These are phyloP conservation scores for Neomorphus geoffroyi DNA, from an alignment of 2,797 vertebrate genomes.

Conservation along the genomic window DNA sequence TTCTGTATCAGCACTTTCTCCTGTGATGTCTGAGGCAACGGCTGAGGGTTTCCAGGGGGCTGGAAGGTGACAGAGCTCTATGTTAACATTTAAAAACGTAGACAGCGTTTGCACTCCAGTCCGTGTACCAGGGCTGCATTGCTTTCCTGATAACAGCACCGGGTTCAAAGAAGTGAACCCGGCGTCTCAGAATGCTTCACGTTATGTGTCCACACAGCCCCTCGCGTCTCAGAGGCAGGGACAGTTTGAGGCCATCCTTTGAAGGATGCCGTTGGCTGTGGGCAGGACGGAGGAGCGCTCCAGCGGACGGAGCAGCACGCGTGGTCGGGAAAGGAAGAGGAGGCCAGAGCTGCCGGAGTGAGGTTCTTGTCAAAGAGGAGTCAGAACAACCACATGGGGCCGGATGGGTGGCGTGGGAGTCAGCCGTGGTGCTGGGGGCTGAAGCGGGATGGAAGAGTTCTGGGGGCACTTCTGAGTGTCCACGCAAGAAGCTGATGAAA, in stretches of 20 bases:
- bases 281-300: background rate
- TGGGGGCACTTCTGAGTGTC: background rate
- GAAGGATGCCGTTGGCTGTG: background rate
- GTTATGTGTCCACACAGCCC: background rate
- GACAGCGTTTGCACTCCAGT: background rate
- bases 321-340: background rate
- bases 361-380: background rate
- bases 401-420: background rate
- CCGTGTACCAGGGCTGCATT: background rate
- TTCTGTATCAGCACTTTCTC: background rate
- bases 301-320: background rate
- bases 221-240: background rate
- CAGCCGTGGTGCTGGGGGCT: background rate
- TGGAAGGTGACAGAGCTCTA: background rate
- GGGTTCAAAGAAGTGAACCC: background rate
- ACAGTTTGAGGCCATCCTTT: background rate
- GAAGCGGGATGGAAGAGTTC: background rate
- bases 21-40: fast-evolving
- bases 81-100: background rate
- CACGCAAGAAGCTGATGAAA: background rate
- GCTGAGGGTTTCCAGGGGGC: background rate
- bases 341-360: background rate
- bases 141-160: background rate
- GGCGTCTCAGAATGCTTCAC: background rate
- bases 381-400: background rate